phyloP scores from a whole-genome alignment of 2,797 vertebrate genomes.

The Lophotriccus pileatus region DNA sequence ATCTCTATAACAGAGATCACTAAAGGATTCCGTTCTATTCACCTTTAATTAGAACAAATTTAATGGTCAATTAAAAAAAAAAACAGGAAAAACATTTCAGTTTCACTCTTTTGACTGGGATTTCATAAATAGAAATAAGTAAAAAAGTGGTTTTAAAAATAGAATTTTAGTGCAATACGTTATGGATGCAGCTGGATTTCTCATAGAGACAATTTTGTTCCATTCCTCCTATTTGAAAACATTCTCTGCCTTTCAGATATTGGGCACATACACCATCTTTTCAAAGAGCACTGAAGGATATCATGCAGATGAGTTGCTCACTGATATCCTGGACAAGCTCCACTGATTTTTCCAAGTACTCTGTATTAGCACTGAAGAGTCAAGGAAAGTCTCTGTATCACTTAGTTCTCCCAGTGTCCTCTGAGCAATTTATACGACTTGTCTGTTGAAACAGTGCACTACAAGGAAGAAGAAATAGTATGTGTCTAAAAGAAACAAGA shows the following conservation, averaged over 20 bases:
- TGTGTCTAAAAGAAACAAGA: background rate
- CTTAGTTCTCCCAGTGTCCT: background rate
- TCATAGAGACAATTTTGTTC: background rate
- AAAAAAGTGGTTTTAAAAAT: background rate
- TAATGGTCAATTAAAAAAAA: background rate
- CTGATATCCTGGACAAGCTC: slow-evolving; percentile 2
- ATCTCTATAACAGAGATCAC: background rate
- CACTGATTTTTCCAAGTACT: slow-evolving; percentile 7
- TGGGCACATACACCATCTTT: background rate
- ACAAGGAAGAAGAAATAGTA: background rate
- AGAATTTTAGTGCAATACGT: background rate
- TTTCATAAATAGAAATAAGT: background rate
- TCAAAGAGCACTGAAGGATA: background rate
- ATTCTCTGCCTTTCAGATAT: background rate
- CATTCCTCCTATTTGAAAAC: background rate
- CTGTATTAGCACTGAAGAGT: background rate
- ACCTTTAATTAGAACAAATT: background rate
- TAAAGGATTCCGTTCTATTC: background rate
- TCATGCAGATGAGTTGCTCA: background rate
- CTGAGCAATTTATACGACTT: background rate
- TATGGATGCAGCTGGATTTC: background rate
- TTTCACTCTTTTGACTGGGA: background rate
- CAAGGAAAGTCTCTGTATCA: background rate
- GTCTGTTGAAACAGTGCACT: background rate
- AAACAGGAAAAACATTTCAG: background rate